Evolutionary conservation across 2,797 vertebrate species (phyloP), one percentile per base, ranked within the genome.

Genomic region (Oreortyx pictus): DNA sequence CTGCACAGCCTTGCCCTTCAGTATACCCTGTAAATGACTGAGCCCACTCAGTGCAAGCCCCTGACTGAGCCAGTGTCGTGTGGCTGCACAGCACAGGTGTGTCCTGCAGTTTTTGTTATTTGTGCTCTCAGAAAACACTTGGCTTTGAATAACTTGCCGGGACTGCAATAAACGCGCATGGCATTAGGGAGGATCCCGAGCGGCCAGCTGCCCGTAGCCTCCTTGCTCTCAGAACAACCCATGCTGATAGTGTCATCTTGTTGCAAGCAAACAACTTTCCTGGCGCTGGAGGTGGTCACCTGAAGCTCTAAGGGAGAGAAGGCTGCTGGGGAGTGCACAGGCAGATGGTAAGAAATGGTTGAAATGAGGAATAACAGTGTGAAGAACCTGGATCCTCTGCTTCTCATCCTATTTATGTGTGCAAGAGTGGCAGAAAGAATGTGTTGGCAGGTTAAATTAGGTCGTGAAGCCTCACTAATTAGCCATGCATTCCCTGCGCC

Each of bases 61-160:
- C 6, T 0, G 1, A 19, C 6, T 0, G 1, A 24, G 27, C 43
- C 86, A 59, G 50, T 66, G 75, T 37, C 1, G 0, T 7, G 33
- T 5, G 8, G 17, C 66, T 75, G 25, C 49, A 52, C 67, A 46
- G 82, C 47, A n/a, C 59, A 57, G 77, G 35, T 78, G 31, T 47
- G 72, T 65, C 62, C 64, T 60, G 46, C 29, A 67, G 35, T 46
- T 67, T 67, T 50, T 29, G 14, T 11, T 85, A 16, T 14, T 16
- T 1, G 1, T 54, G 25, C 50, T 70, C 0, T 35, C 54, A 24
- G 44, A 72, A 57, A 16, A 76, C 79, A 33, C 59, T 87, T 19
- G 24, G 76, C 64, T 33, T 41, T 24, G 44, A 10, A 37, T 73
- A 31, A 15, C 70, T 87, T 87, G 49, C 43, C 82, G 54, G 66